phyloP scores from a whole-genome alignment of 2,797 vertebrate genomes.

The Ataeniobius toweri region DNA sequence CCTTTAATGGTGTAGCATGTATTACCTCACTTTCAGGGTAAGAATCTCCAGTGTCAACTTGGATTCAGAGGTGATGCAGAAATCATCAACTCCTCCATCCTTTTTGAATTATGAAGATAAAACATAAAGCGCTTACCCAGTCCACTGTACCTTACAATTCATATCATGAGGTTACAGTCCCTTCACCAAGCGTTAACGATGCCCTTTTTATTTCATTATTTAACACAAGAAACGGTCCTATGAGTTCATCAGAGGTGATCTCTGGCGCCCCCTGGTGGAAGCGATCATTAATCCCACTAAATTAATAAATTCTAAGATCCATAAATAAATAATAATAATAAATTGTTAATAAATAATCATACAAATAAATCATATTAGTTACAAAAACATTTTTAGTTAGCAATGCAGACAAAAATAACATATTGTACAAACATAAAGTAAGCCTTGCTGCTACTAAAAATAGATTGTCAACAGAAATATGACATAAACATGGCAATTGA shows the following conservation, averaged over 20 bases:
- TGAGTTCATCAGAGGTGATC: slow-evolving; percentile 10
- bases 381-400: background rate
- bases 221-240: background rate
- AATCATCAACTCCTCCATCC: background rate
- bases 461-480: background rate
- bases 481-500: background rate
- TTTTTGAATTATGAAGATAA: background rate
- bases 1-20: no score
- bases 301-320: background rate
- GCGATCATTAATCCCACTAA: background rate
- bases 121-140: background rate
- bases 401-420: background rate
- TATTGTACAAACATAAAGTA: background rate
- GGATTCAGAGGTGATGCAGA: background rate
- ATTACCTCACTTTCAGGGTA: background rate
- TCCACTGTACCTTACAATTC: no score
- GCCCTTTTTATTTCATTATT: background rate
- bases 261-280: slow-evolving; percentile 69
- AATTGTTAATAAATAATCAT: background rate
- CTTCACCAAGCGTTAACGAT: background rate
- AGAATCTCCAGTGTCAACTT: background rate
- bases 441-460: background rate
- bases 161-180: background rate
- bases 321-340: background rate
- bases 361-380: background rate